Evolutionary conservation across 2,113 vertebrate genomes (phyloP).

Genomic region (Catharus fuscescens): DNA sequence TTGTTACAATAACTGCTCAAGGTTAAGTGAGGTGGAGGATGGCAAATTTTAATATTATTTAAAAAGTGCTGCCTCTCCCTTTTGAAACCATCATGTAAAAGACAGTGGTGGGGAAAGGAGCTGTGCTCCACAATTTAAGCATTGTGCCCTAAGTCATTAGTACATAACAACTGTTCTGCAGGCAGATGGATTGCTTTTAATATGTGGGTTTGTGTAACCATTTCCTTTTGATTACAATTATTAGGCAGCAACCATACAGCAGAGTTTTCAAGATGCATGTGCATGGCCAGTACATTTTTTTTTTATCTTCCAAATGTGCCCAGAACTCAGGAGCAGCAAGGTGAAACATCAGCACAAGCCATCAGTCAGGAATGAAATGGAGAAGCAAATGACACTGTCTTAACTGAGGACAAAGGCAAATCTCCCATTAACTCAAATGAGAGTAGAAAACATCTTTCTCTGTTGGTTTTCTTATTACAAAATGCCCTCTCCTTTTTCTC

Average conservation of each 20-base stretch:
- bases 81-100: neutral
- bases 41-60: neutral
- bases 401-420: constrained; percentile 32
- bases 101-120: neutral
- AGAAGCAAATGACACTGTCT: constrained; percentile 26
- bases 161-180: neutral
- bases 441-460: neutral
- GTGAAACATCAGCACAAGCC: constrained; percentile 54
- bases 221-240: constrained; percentile 38
- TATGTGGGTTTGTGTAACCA: constrained; percentile 7
- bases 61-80: neutral
- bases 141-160: neutral
- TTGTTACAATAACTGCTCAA: neutral
- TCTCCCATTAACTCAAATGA: constrained; percentile 30
- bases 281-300: constrained; percentile 7
- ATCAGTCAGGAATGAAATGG: constrained; percentile 52
- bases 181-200: constrained; percentile 38
- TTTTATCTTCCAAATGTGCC: neutral
- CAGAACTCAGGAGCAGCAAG: neutral
- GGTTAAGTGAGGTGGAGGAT: neutral
- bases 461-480: neutral
- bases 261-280: constrained; percentile 1
- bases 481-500: constrained; percentile 7
- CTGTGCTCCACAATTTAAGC: neutral
- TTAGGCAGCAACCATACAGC: neutral